Base-by-base conservation (phyloP, 2,113 vertebrate species). In the Choloepus hoffmanni region DNA sequence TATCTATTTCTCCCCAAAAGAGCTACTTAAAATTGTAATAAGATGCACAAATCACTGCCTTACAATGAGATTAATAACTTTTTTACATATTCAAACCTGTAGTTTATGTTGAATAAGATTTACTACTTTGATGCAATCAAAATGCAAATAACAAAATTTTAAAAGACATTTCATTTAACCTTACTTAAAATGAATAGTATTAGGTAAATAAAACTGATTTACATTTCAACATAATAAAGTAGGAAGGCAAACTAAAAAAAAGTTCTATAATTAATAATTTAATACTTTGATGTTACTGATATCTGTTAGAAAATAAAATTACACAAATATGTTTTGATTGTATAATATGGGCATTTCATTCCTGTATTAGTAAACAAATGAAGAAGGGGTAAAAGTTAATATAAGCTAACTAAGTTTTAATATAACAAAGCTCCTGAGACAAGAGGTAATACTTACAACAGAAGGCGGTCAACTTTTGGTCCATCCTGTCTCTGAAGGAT, bases 391-490 rank as follows among this genome's bases (percentile, higher is more conserved):
- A 45, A 55, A 93, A 87, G 8, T 3, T 83, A 81, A 65, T 2
- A 36, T 36, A 24, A 86, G 40, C 48, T 13, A 67, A 19, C 13
- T 30, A 53, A 36, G 70, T 72, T 85, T 73, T 48, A 70, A 30
- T 13, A 62, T 24, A 24, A 74, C 10, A 85, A 74, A 65, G 43
- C 30, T 70, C 36, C 50, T 11, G 28, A 76, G 63, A 67, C 18
- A 81, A 70, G 58, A 78, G 74, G 9, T 26, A 15, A 53, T 97
- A 99, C 99, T 99, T 95, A 99, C 99, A 92, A 95, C 40, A 99
- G 95, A 65, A 99, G 95, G 30, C 96, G 95, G 92, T 98, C 98
- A 2, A 98, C 97, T 83, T 91, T 98, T 45, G 98, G 98, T 96
- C 98, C 98, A 98, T 98, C 94, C 2, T 18, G 96, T 33, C 98